phyloP scores from a whole-genome alignment of 2,888 invertebrate species.

The Caenorhabditis drosophilae region DNA sequence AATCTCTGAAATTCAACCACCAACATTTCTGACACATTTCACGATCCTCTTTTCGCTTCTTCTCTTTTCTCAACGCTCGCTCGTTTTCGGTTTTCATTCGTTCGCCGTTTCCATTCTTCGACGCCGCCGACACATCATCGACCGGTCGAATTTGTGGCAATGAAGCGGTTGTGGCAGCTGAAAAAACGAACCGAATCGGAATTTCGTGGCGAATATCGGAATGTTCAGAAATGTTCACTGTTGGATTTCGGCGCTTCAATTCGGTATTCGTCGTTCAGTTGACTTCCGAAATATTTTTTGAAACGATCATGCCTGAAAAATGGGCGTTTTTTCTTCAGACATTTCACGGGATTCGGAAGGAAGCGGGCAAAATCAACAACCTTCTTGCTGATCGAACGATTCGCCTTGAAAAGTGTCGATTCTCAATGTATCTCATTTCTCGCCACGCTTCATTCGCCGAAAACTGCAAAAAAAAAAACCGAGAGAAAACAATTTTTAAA shows the following conservation, averaged over 20 bases:
- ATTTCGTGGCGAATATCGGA: no score
- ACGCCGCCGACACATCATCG: slow-evolving; percentile 6
- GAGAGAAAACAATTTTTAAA: not conserved
- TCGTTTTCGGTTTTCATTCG: slow-evolving; percentile 1
- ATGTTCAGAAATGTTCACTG: no score
- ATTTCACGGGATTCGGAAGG: not conserved
- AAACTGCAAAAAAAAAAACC: slow-evolving; percentile 9
- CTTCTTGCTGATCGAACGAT: not conserved
- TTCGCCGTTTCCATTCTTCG: slow-evolving; percentile 7
- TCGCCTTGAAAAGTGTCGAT: not conserved
- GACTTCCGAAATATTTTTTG: no score
- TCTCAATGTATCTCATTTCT: slow-evolving; percentile 5
- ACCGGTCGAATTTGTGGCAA: no score
- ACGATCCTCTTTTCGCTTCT: slow-evolving; percentile 3
- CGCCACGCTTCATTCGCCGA: slow-evolving; percentile 24
- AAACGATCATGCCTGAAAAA: not conserved
- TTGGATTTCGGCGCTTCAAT: no score
- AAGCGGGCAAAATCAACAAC: not conserved
- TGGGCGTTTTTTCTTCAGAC: not conserved
- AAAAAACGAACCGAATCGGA: no score
- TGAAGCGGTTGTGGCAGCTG: no score
- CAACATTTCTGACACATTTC: not conserved
- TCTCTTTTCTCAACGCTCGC: slow-evolving; percentile 7
- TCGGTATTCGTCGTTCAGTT: no score
- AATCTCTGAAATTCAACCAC: no score